A percentile compares a stretch with the other conserved stretches of the same genome.
Conservation (phyloP, 2,113 vertebrate genomes). For the Fukomys damarensis region DNA sequence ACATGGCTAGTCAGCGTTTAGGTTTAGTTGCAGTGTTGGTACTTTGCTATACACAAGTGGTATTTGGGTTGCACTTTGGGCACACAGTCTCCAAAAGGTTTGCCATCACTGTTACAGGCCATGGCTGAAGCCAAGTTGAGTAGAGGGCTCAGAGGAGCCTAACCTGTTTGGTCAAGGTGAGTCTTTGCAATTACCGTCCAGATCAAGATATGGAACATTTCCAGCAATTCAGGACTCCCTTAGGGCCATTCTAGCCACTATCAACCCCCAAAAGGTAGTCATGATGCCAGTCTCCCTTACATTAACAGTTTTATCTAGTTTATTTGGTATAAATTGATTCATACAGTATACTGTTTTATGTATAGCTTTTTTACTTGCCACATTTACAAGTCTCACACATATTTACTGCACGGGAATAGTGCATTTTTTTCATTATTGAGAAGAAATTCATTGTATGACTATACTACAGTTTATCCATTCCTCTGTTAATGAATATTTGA, state of each 20-base stretch:
- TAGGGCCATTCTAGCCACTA: neutral
- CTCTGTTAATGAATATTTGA: conserved; percentile 15
- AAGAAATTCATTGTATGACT: conserved; percentile 20
- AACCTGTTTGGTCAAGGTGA: neutral
- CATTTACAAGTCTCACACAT: neutral
- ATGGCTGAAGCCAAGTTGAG: neutral
- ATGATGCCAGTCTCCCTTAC: neutral
- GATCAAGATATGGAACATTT: neutral
- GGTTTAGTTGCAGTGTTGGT: neutral
- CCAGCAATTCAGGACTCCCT: neutral
- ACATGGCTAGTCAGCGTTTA: neutral
- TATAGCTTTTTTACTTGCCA: neutral
- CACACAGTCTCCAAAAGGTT: no score
- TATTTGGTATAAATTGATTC: neutral
- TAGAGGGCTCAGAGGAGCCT: neutral
- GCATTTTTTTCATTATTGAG: conserved; percentile 24
- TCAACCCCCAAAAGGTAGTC: neutral
- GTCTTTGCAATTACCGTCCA: neutral
- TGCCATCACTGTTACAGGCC: neutral
- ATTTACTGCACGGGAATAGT: neutral
- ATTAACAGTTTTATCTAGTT: conserved; percentile 9
- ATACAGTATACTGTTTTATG: neutral
- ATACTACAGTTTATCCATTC: neutral
- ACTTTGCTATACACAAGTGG: neutral
- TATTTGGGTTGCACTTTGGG: neutral